Base-by-base conservation (phyloP, 2,113 vertebrate species). In the Callopanchax toddi region DNA sequence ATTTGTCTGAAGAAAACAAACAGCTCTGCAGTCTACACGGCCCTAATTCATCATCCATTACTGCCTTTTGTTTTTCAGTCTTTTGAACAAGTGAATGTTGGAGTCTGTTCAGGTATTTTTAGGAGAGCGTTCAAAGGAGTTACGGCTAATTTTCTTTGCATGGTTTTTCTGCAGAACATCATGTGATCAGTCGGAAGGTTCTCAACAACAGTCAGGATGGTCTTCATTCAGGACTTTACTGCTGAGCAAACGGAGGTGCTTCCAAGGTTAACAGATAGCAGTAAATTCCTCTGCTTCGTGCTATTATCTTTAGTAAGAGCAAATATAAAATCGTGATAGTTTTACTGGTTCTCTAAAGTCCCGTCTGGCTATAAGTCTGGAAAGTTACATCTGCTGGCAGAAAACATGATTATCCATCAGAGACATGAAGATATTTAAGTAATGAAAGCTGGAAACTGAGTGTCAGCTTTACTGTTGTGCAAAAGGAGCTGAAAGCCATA, bases 351-450 rank as follows among this genome's bases (percentile, higher is more conserved):
- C 67, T 79, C 59, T 59, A 59, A 77, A 80, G 66, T 64, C 60
- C n/a, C 67, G 40, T 32, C 69, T 82, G 84, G 82, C 69, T 70
- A 53, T 20, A 53, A 54, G 67, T 1, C 59, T 60, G 79, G 81
- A 89, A 83, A 77, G 67, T 77, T 83, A 58, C 60, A 67, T 71
- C 11, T 65, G 60, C 60, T 87, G 83, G 83, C 75, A 69, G 12
- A 87, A 79, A 86, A 76, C 77, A 76, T 65, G 70, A 78, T 54
- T 48, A 79, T 76, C 74, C 71, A 85, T 83, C 84, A 78, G 76
- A 78, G 72, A 69, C 75, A 49, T n/a, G 53, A 17, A 67, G 65
- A 71, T 67, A 66, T 63, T 78, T 25, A 61, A 22, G 49, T 63
- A 75, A 84, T 85, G 80, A 73, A 78, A 67, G 57, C 43, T 61